Evolutionary conservation across 37 sponge, comb jelly and placozoan species (phyloP), one percentile per base, ranked within the genome.

Genomic region (Agelas oroides): DNA sequence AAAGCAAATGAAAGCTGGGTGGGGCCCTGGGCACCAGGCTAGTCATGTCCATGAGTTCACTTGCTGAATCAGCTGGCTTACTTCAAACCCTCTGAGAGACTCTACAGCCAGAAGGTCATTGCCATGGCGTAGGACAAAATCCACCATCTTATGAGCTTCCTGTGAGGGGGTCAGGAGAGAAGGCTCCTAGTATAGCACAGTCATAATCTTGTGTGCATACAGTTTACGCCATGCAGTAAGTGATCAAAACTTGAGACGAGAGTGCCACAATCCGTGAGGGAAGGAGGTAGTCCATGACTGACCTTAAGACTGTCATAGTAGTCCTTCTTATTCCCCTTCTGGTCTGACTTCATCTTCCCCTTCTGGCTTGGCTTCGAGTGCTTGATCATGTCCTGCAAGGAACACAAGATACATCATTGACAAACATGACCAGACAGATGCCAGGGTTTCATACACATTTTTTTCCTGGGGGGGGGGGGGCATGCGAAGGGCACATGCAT

Each of bases 61-160:
- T 0, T 2, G 13, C 14, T 8, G 67, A 40, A 64, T 34, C 0
- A 31, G 13, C 65, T 20, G 16, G 2, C 74, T 35, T 62, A 94
- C 95, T 54, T 89, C 84, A 53, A 75, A 89, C 41, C 93, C 93
- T 83, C 40, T 81, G 20, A 95, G 81, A 31, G 67, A 72, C 35
- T 95, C 96, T 31, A 95, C 76, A 31, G 96, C 96, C 13, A 95
- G 77, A n/a, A 95, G 66, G 76, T 95, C 93, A 75, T 95, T 92
- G 60, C 96, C 96, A 92, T 95, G 96, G 28, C 93, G 93, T 0
- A 95, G 87, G 37, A 93, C 86, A 70, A 92, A 95, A 52, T 86
- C 87, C 37, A 74, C 63, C 83, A 89, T 86, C 36, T 89, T 89
- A n/a, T 86, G 74, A n/a, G 94, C 90, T 52, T 86, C 90, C 90